Conservation (phyloP, 1,140 invertebrate genomes). For the Helicoverpa armigera region DNA sequence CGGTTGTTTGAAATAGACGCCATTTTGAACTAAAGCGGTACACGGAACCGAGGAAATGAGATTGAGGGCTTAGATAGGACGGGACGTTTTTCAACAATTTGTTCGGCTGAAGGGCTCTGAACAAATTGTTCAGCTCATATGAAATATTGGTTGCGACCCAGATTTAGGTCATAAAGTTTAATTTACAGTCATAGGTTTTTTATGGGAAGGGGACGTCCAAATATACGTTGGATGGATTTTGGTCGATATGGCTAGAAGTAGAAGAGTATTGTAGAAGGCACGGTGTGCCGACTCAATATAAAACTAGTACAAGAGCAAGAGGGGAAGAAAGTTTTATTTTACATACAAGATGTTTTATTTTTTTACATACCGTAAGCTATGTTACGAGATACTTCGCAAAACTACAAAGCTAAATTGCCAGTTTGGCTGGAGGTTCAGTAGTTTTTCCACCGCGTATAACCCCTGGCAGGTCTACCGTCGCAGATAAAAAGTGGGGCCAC, state of each 20-base stretch:
- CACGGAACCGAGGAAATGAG: constrained; percentile 27
- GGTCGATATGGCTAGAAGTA: no score
- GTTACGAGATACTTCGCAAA: background rate
- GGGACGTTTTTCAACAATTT: constrained; percentile 21
- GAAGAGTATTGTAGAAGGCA: no score
- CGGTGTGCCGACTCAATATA: no score
- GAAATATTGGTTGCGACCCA: background rate
- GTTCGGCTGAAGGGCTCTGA: background rate
- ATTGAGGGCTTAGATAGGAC: constrained; percentile 18
- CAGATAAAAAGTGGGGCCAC: constrained; percentile 35
- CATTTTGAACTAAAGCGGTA: constrained; percentile 18
- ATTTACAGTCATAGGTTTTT: no score
- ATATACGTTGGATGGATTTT: no score
- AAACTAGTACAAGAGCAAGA: no score
- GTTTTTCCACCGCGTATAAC: constrained; percentile 36
- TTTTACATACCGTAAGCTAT: no score
- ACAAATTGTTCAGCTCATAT: background rate
- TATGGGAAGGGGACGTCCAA: no score
- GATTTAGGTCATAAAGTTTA: no score
- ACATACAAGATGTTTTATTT: no score
- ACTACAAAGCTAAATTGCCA: constrained; percentile 20
- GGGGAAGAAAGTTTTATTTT: no score
- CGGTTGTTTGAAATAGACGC: constrained; percentile 44
- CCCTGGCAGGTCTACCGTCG: background rate
- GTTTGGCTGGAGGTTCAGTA: background rate